phyloP scores from a whole-genome alignment of 2,888 invertebrate species.

The Ennomos erosarius region DNA sequence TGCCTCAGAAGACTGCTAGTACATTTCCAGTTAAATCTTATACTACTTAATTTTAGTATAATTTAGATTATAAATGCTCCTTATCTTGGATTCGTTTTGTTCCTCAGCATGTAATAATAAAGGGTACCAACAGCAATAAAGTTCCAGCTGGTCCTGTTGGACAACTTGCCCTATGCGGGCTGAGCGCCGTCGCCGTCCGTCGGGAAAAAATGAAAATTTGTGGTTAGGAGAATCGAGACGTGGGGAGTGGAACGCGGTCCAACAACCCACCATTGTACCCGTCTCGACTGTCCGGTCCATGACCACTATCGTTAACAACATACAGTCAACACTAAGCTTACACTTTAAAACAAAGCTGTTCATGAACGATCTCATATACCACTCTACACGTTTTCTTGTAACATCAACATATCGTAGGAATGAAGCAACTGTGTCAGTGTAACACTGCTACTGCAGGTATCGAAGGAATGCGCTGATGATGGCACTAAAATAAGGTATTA shows the following conservation, averaged over 20 bases:
- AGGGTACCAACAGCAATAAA: slow-evolving; percentile 62
- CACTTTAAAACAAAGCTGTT: slow-evolving; percentile 13
- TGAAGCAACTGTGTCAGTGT: slow-evolving; percentile 19
- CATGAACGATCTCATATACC: slow-evolving; percentile 15
- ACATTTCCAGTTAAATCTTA: too few relatives aligned
- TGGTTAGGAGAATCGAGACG: slow-evolving; percentile 60
- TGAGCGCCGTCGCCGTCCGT: slow-evolving; percentile 38
- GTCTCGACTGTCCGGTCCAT: slow-evolving; percentile 29
- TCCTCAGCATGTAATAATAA: slow-evolving; percentile 44
- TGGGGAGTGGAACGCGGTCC: slow-evolving; percentile 50
- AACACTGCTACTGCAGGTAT: slow-evolving; percentile 39
- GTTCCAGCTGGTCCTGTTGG: slow-evolving; percentile 57
- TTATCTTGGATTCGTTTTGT: background rate
- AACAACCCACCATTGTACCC: slow-evolving; percentile 46
- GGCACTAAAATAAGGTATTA: slow-evolving; percentile 47
- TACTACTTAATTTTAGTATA: too few relatives aligned
- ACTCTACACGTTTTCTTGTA: slow-evolving; percentile 5
- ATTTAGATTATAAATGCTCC: background rate
- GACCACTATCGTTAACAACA: slow-evolving; percentile 21
- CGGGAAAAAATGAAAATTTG: slow-evolving; percentile 67
- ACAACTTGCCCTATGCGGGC: slow-evolving; percentile 69
- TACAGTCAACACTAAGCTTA: slow-evolving; percentile 13
- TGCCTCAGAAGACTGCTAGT: too few relatives aligned
- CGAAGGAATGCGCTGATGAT: slow-evolving; percentile 66
- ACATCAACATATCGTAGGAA: slow-evolving; percentile 18